These are phyloP conservation scores for Troilus luridus DNA, from an alignment of 2,888 invertebrate genomes.

Conservation along the genomic window DNA sequence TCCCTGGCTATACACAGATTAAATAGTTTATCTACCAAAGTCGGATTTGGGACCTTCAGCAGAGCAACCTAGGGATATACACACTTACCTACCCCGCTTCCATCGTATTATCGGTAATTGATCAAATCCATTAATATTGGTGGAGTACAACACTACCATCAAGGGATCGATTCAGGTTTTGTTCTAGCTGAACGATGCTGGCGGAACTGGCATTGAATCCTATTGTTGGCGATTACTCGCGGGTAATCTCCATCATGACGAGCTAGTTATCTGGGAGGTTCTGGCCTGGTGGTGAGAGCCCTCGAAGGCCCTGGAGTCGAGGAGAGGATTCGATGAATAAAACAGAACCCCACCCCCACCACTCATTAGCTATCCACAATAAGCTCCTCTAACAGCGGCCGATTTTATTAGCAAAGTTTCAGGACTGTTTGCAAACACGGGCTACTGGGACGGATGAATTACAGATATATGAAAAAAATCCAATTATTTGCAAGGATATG, in stretches of 20 bases:
- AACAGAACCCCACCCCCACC: background rate
- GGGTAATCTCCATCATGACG: background rate
- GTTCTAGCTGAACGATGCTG: background rate
- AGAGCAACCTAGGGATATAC: too few relatives aligned
- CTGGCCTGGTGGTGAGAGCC: background rate
- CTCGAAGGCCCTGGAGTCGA: background rate
- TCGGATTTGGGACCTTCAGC: too few relatives aligned
- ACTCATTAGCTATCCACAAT: background rate
- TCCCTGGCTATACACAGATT: too few relatives aligned
- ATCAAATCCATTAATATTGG: too few relatives aligned
- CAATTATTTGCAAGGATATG: too few relatives aligned
- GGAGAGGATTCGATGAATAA: background rate
- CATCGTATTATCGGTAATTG: too few relatives aligned
- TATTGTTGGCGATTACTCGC: background rate
- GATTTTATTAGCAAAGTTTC: background rate
- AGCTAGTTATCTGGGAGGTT: background rate
- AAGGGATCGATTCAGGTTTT: background rate
- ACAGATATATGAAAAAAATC: too few relatives aligned
- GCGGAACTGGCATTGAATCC: background rate
- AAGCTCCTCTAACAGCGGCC: background rate
- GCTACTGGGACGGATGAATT: too few relatives aligned
- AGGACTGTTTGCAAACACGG: background rate
- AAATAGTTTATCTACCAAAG: too few relatives aligned
- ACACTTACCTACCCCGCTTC: too few relatives aligned
- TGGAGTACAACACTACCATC: too few relatives aligned